Percentiles rank a stretch among this genome's conserved stretches.
These are phyloP conservation scores for Rotaria sp. DNA, from an alignment of 2,888 invertebrate species.

Conservation along the genomic window DNA sequence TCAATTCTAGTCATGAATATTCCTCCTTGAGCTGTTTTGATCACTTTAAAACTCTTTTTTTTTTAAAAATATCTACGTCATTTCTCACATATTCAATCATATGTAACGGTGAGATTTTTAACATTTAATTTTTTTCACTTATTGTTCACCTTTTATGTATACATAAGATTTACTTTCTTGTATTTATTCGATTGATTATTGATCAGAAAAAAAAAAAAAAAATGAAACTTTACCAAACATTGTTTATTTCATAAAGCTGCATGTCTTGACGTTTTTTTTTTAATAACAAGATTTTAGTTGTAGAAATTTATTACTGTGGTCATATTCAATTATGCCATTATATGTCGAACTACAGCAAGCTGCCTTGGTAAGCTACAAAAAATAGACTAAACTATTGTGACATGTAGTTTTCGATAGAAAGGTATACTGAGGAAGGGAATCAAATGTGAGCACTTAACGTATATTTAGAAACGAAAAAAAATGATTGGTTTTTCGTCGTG, in stretches of 20 bases:
- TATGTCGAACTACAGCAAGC: not conserved
- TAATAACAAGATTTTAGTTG: not conserved
- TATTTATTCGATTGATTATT: not conserved
- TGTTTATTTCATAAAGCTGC: not conserved
- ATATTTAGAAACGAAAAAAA: no score
- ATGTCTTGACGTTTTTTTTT: not conserved
- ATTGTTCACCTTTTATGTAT: not conserved
- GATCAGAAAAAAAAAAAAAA: not conserved
- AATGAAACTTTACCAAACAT: not conserved
- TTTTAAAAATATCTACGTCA: not conserved
- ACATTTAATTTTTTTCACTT: conserved; percentile 1
- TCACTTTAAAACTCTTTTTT: not conserved
- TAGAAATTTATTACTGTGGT: not conserved
- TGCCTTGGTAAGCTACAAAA: not conserved
- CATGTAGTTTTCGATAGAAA: no score
- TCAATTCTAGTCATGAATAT: not conserved
- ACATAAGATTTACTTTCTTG: not conserved
- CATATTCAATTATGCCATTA: not conserved
- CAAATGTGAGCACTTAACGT: no score
- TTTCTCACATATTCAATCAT: not conserved
- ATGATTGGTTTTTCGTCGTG: no score
- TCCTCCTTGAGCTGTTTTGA: not conserved
- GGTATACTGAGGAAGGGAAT: no score
- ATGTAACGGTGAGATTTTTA: not conserved
- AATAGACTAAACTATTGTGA: no score